Conservation (phyloP, 2,113 vertebrate species). For the Etheostoma spectabile region DNA sequence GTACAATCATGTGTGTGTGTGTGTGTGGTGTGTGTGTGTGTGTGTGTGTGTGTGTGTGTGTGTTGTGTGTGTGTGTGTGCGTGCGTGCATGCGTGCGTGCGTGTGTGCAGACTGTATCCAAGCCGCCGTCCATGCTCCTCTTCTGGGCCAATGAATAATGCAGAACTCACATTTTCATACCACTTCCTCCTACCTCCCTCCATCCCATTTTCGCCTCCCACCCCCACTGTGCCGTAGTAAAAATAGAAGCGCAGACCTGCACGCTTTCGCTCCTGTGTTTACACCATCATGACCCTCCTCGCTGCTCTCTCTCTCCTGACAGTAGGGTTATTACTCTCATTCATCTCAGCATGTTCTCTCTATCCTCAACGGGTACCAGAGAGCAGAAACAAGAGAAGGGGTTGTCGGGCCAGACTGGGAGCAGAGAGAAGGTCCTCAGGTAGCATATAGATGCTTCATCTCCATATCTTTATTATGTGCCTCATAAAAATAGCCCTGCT, state of each 20-base stretch:
- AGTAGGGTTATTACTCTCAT: conserved; percentile 79
- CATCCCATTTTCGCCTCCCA: conserved; percentile 21
- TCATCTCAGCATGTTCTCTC: conserved; percentile 63
- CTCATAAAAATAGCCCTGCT: conserved; percentile 73
- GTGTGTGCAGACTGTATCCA: conserved; percentile 51
- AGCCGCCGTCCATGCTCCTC: conserved; percentile 53
- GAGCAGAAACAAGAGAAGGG: conserved; percentile 64
- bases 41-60: background rate
- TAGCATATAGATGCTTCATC: conserved; percentile 74
- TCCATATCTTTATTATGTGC: conserved; percentile 77
- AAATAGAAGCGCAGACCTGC: conserved; percentile 77
- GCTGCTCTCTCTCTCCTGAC: conserved; percentile 54
- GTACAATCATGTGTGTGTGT: conserved; percentile 15
- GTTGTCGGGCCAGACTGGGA: conserved; percentile 62
- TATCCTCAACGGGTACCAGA: conserved; percentile 48
- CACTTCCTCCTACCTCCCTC: conserved; percentile 64
- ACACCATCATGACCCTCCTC: conserved; percentile 66
- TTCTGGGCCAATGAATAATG: conserved; percentile 71
- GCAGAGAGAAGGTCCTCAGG: conserved; percentile 62
- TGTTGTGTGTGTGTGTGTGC: background rate
- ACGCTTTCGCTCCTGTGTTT: conserved; percentile 78
- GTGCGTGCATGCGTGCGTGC: background rate
- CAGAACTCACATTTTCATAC: conserved; percentile 70
- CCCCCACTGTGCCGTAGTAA: conserved; percentile 58
- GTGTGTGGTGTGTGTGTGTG: background rate